Conservation (phyloP, 2,888 invertebrate species). For the Portevinia maculata region DNA sequence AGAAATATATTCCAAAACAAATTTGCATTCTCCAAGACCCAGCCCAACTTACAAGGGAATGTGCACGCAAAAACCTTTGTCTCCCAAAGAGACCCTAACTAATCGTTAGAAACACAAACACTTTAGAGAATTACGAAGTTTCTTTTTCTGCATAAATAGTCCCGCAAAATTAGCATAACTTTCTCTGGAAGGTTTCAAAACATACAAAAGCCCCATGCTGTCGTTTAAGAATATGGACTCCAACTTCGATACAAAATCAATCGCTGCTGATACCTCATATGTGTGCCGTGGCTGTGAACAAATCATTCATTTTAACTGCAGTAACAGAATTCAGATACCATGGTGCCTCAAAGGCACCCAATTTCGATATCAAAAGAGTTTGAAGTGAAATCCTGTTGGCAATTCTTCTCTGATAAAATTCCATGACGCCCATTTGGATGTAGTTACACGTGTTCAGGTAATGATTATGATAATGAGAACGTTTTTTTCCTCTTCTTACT, state of each 20-base stretch:
- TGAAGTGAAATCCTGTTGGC: background rate
- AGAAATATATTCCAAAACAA: background rate
- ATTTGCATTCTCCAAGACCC: background rate
- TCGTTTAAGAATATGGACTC: too few relatives aligned
- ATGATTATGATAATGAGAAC: background rate
- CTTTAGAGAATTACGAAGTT: background rate
- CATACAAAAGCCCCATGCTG: too few relatives aligned
- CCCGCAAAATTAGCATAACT: constrained; percentile 1
- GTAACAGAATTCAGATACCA: too few relatives aligned
- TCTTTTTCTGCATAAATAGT: background rate
- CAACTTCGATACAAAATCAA: too few relatives aligned
- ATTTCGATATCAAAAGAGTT: too few relatives aligned
- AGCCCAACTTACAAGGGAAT: background rate
- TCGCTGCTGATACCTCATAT: too few relatives aligned
- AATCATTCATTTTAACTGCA: too few relatives aligned
- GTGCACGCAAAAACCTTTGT: background rate
- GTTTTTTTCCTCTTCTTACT: background rate
- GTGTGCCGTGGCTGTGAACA: too few relatives aligned
- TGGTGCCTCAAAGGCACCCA: too few relatives aligned
- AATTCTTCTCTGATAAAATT: background rate
- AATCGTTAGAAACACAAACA: background rate
- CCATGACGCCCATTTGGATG: background rate
- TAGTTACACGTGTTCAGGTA: background rate
- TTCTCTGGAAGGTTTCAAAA: background rate
- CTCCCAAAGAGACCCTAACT: background rate